Conservation (phyloP, 2,888 invertebrate species). For the Tuta absoluta region DNA sequence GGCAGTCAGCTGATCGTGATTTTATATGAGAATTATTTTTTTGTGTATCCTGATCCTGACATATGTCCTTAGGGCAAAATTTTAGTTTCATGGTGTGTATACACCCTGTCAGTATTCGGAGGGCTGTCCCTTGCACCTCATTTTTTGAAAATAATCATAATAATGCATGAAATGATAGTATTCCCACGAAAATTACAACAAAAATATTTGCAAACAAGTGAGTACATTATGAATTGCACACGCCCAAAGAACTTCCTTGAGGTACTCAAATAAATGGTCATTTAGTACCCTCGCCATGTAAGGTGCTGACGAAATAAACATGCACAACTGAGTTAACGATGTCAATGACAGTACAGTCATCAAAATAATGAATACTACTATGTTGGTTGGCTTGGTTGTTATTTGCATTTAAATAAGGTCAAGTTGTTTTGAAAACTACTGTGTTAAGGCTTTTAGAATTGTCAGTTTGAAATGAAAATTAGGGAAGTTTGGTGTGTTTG, state of each 20-base stretch:
- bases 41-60: too few species aligned
- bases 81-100: too few species aligned
- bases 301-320: not conserved
- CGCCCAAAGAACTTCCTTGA: not conserved
- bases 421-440: slow-evolving; percentile 3
- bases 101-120: too few species aligned
- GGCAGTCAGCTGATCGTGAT: too few species aligned
- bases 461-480: not conserved
- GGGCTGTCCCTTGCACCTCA: too few species aligned
- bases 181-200: too few species aligned
- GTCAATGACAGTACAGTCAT: not conserved
- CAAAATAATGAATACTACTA: slow-evolving; percentile 1
- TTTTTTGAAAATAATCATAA: too few species aligned
- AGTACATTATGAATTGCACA: not conserved
- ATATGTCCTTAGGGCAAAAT: too few species aligned
- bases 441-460: not conserved
- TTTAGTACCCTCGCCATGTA: not conserved
- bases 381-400: not conserved
- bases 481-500: not conserved
- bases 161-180: too few species aligned
- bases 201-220: too few species aligned
- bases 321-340: slow-evolving; percentile 13
- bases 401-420: slow-evolving; percentile 15
- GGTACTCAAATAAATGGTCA: slow-evolving; percentile 1
- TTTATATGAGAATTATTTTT: too few species aligned